A percentile compares a stretch with the other conserved stretches of the same genome.
phyloP scores from a whole-genome alignment of 2,113 vertebrate genomes.

The Theristicus caerulescens region DNA sequence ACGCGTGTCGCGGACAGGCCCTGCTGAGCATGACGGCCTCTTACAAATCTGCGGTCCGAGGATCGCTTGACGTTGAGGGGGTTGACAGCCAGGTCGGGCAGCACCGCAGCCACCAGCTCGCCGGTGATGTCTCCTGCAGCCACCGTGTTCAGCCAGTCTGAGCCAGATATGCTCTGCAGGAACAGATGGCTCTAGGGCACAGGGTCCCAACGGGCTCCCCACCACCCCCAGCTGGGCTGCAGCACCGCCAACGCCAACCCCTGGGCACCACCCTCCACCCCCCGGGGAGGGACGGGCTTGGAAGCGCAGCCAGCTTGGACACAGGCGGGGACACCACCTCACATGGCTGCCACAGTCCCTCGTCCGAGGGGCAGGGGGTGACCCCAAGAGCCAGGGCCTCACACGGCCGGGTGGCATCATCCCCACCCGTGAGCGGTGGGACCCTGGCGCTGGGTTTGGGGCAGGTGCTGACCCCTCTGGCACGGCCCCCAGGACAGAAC shows the following conservation, averaged over 20 bases:
- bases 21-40: conserved; percentile 6
- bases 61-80: conserved; percentile 80
- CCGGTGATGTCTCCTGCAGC: conserved; percentile 82
- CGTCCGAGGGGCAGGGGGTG: background rate
- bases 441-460: background rate
- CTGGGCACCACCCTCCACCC: background rate
- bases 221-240: background rate
- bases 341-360: accelerated
- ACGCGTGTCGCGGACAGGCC: accelerated
- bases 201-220: background rate
- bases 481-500: accelerated
- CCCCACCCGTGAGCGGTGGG: accelerated
- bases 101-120: conserved; percentile 82
- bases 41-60: conserved; percentile 84
- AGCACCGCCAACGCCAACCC: too few relatives aligned
- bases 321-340: background rate
- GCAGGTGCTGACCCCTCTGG: background rate
- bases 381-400: background rate
- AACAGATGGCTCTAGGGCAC: background rate
- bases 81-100: conserved; percentile 76
- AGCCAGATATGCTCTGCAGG: conserved; percentile 87
- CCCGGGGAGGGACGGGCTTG: accelerated
- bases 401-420: accelerated
- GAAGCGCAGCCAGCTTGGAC: background rate
- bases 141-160: conserved; percentile 87